phyloP scores from a whole-genome alignment of 2,113 vertebrate species.

The Scytalopus superciliaris region DNA sequence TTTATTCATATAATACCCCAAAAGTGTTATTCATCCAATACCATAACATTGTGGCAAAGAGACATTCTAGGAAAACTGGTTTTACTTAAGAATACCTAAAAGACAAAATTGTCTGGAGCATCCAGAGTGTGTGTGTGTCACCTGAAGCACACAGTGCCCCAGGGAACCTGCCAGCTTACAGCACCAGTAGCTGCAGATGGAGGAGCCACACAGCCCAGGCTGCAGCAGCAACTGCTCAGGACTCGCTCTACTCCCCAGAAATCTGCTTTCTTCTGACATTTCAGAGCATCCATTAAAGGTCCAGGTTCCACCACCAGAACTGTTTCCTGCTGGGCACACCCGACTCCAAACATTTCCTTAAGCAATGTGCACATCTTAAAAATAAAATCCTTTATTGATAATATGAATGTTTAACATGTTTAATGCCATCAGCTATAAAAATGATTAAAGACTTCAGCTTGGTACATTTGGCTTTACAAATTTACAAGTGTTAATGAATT shows the following conservation, averaged over 20 bases:
- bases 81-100: neutral
- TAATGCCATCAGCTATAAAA: slow-evolving; percentile 79
- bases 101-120: rapidly evolving
- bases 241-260: rapidly evolving
- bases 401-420: slow-evolving; percentile 71
- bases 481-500: slow-evolving; percentile 74
- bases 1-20: rapidly evolving
- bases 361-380: slow-evolving; percentile 59
- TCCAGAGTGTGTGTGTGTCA: neutral
- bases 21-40: rapidly evolving
- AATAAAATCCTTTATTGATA: slow-evolving; percentile 71
- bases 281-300: neutral
- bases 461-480: slow-evolving; percentile 76
- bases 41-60: rapidly evolving
- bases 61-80: rapidly evolving
- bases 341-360: neutral
- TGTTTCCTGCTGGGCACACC: neutral
- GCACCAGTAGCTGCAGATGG: neutral
- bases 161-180: rapidly evolving
- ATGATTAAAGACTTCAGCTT: slow-evolving; percentile 69
- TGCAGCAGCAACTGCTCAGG: neutral
- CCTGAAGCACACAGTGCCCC: neutral
- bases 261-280: neutral
- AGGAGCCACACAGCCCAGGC: neutral
- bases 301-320: too few species aligned